A percentile compares a stretch with the other conserved stretches of the same genome.
These are phyloP conservation scores for Resseliella maxima DNA, from an alignment of 2,888 invertebrate genomes.

Conservation along the genomic window DNA sequence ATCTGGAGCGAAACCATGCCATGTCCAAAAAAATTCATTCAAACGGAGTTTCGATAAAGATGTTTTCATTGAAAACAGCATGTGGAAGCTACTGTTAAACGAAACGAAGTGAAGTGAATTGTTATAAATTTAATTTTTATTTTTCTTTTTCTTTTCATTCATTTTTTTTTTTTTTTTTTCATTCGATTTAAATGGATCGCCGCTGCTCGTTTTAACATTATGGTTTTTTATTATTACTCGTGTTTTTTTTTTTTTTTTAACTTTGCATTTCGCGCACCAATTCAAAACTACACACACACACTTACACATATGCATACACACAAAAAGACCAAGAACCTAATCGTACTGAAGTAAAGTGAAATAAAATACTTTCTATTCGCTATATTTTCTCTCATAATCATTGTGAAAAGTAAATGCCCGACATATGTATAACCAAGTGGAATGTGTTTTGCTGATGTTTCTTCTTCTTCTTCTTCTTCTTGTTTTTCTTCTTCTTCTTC, in stretches of 20 bases:
- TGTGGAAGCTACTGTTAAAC: not conserved
- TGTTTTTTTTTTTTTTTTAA: not conserved
- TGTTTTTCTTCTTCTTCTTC: no score
- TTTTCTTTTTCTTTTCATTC: no score
- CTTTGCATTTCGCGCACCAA: not conserved
- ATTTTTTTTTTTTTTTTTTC: no score
- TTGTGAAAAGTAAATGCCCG: constrained; percentile 2
- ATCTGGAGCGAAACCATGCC: not conserved
- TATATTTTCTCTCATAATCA: not conserved
- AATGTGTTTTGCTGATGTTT: no score
- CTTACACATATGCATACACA: no score
- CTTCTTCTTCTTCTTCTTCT: no score
- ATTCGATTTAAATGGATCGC: no score
- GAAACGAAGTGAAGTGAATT: not conserved
- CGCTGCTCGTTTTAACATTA: constrained; percentile 8
- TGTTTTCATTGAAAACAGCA: not conserved
- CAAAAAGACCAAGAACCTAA: not conserved
- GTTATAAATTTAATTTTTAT: constrained; percentile 41
- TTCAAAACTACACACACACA: not conserved
- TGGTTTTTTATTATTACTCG: no score
- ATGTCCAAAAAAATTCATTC: not conserved
- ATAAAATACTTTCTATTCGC: constrained; percentile 34
- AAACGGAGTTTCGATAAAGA: not conserved
- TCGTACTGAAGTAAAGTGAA: not conserved
- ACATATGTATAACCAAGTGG: not conserved